These are phyloP conservation scores for Mesorhabditis sp. DNA, from an alignment of 2,888 invertebrate genomes.

Conservation along the genomic window DNA sequence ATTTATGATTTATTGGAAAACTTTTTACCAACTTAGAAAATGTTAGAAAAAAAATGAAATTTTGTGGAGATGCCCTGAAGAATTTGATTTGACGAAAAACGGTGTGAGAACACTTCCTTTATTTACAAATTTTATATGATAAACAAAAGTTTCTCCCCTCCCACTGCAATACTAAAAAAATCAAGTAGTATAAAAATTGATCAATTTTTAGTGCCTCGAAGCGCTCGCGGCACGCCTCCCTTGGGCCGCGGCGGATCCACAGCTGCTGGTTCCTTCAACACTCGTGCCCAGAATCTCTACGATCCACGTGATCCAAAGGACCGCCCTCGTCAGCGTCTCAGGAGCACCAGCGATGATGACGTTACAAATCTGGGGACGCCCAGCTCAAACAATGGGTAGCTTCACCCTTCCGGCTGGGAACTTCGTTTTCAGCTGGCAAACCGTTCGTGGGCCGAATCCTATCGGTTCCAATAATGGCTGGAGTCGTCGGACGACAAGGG, in stretches of 20 bases:
- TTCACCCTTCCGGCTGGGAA: background rate
- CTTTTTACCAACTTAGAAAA: background rate
- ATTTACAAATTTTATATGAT: too few relatives aligned
- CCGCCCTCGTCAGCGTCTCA: slow-evolving; percentile 32
- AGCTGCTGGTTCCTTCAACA: slow-evolving; percentile 28
- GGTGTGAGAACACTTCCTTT: too few relatives aligned
- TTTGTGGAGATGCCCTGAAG: too few relatives aligned
- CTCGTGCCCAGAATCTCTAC: slow-evolving; percentile 44
- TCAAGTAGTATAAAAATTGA: background rate
- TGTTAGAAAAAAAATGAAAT: background rate
- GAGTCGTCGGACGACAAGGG: slow-evolving; percentile 8
- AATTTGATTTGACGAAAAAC: too few relatives aligned
- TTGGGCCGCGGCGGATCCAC: slow-evolving; percentile 36
- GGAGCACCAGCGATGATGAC: slow-evolving; percentile 28
- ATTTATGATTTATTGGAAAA: background rate
- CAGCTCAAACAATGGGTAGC: background rate
- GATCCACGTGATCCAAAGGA: slow-evolving; percentile 27
- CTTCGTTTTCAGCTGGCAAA: slow-evolving; percentile 3
- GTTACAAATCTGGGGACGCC: background rate
- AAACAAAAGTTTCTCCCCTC: background rate
- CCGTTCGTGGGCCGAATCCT: background rate
- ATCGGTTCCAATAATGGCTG: background rate
- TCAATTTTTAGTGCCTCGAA: slow-evolving; percentile 20
- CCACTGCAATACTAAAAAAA: background rate
- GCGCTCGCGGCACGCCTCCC: slow-evolving; percentile 27